Base-by-base conservation (phyloP, 1,140 invertebrate genomes). In the Hylyphantes graminicola region DNA sequence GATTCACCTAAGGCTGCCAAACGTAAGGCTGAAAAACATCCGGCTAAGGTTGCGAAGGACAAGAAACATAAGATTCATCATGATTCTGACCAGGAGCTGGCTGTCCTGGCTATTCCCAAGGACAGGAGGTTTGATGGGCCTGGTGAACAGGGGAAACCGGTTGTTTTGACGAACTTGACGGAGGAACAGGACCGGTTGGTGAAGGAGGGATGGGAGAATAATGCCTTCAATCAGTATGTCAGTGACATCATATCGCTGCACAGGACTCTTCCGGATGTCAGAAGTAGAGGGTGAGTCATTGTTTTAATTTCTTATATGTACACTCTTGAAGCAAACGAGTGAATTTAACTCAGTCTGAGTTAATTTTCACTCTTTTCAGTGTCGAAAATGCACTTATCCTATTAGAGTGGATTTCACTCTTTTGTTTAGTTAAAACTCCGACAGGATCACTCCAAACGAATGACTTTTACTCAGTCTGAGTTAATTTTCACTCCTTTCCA, bases 211-310 rank as follows among this genome's bases (percentile, higher is more conserved):
- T 99, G 97, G 96, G 91, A 94, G 88, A 96, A 97, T 88, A 99
- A 99, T 90, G 98, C 97, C 7, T 99, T 99, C 90, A 99, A 99
- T 92, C 97, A 99, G 90, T 99, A 99, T 89, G 96, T 93, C 85
- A 98, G 97, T 89, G 98, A 99, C 91, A 92, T 98, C 90, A 98
- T 99, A 88, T 99, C 97, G n/a, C 93, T 99, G 59, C 95, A 97
- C 88, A 92, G 98, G 86, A 93, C 93, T 70, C 91, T 99, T 84
- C 97, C 97, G 0, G 97, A 99, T 92, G 95, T 96, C 2, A 92
- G 98, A 83, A 97, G 99, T 7, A 64, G 48, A 70, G 85, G 79
- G 85, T 86, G 15, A 84, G 85, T 86, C 51, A 13, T 63, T 63
- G 53, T 35, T 2, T 5, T 1, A 35, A 35, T 5, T 35, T 2